Evolutionary conservation across 2,113 vertebrate genomes (phyloP), one percentile per base, ranked within the genome.

Genomic region (Monopterus albus): DNA sequence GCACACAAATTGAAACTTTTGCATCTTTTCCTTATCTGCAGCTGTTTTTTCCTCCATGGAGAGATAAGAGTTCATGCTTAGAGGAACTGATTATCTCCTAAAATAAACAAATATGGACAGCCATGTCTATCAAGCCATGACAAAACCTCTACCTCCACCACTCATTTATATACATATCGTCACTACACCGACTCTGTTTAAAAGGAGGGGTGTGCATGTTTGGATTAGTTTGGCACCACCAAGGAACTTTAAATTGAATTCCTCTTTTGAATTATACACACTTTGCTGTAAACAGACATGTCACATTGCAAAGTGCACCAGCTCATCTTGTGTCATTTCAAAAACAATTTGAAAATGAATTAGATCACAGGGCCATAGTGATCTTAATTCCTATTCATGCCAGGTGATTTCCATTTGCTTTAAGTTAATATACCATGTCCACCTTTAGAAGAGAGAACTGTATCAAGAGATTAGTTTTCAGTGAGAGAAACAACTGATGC

Each of bases 51-150:
- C 38, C 55, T 75, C 58, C 60, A 56, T 23, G 8, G 79, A 61
- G 68, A 90, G 93, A 93, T 92, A 92, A 92, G 72, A 75, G 75
- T 72, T 89, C 70, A 77, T 67, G 76, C 89, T 88, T 79, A 64
- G 80, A 81, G 81, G 75, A 78, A 80, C 69, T 87, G 89, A 91
- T 94, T 89, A 91, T 90, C 88, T 89, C 60, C 42, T 40, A 40
- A 86, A 91, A 92, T 90, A 92, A 92, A 91, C 84, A 92, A 91
- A 91, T 88, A 84, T 81, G 84, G 77, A 84, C 79, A 74, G 61
- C 81, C 82, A 60, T 82, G 86, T 88, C 79, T 90, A 84, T 89
- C 81, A 91, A 85, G 78, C 80, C 73, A 20, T 85, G 64, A 87
- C 72, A 72, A 80, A 67, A 76, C 68, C 72, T 72, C 43, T 38